Evolutionary conservation across 2,113 vertebrate genomes (phyloP).

Genomic region (Aleadryas rufinucha): DNA sequence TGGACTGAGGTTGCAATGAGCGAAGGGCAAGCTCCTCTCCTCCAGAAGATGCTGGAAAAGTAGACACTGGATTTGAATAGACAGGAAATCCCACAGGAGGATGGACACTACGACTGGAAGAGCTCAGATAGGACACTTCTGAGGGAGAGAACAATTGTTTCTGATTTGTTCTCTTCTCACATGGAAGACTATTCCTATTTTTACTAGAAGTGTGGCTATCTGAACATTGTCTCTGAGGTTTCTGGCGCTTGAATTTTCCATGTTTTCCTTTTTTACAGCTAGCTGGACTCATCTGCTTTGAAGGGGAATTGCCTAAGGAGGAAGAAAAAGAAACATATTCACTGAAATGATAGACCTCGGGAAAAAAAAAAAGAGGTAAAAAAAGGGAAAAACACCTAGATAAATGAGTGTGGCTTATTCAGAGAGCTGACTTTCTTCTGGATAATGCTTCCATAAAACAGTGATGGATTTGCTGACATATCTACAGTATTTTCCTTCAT

Average conservation of each 20-base stretch:
- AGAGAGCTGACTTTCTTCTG: neutral
- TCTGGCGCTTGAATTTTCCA: slow-evolving; percentile 76
- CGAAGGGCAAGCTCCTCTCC: neutral
- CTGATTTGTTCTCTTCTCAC: neutral
- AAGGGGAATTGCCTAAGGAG: slow-evolving; percentile 59
- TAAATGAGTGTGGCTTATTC: neutral
- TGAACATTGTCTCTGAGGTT: slow-evolving; percentile 62
- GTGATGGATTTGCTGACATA: neutral
- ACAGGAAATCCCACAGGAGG: slow-evolving; percentile 61
- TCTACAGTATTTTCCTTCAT: neutral
- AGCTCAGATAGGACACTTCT: slow-evolving; percentile 54
- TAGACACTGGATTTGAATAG: slow-evolving; percentile 30
- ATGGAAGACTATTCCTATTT: slow-evolving; percentile 20
- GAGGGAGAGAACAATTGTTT: slow-evolving; percentile 61
- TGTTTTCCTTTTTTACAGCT: slow-evolving; percentile 70
- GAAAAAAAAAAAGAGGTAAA: fast-evolving
- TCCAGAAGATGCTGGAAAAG: neutral
- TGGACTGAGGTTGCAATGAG: neutral
- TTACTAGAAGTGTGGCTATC: slow-evolving; percentile 57
- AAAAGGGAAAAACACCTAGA: neutral
- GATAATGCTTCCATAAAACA: neutral
- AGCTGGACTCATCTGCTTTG: slow-evolving; percentile 44
- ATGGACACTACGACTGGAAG: neutral
- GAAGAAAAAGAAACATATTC: neutral
- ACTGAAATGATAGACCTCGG: neutral